phyloP scores from a whole-genome alignment of 2,888 invertebrate species.

The Ctena decussata region DNA sequence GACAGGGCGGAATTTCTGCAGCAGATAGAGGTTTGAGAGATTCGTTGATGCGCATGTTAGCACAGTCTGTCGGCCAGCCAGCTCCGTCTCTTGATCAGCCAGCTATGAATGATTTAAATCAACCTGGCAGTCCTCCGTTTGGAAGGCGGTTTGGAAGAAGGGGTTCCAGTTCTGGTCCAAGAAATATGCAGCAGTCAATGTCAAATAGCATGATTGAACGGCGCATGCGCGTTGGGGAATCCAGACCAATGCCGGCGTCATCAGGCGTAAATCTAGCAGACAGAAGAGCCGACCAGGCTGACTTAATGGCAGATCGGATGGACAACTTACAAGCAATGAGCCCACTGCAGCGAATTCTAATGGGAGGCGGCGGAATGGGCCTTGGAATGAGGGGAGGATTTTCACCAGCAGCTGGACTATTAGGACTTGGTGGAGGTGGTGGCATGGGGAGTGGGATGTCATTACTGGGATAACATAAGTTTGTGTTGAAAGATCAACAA shows the following conservation, averaged over 20 bases:
- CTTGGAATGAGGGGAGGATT: neutral
- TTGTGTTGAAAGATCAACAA: too few relatives aligned
- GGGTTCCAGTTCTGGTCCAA: neutral
- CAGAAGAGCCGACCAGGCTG: conserved; percentile 14
- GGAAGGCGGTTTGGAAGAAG: neutral
- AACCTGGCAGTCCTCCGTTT: neutral
- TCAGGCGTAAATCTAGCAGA: neutral
- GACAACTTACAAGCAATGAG: conserved; percentile 21
- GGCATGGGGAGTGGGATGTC: neutral
- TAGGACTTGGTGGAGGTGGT: neutral
- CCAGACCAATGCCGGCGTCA: neutral
- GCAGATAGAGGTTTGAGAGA: neutral
- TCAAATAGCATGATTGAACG: neutral
- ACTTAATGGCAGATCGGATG: conserved; percentile 13
- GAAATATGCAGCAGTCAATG: neutral
- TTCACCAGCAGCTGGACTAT: neutral
- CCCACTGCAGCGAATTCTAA: conserved; percentile 3
- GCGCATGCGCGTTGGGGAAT: neutral
- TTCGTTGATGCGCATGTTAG: neutral
- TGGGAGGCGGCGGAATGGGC: neutral
- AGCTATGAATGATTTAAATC: neutral
- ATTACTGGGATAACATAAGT: neutral
- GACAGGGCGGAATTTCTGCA: neutral
- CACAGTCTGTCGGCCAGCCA: neutral
- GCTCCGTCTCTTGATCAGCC: neutral